Percentiles rank a stretch among this genome's conserved stretches.
Evolutionary conservation across 1,140 invertebrate genomes (phyloP).

Genomic region (Leptinotarsa undecemlineata): DNA sequence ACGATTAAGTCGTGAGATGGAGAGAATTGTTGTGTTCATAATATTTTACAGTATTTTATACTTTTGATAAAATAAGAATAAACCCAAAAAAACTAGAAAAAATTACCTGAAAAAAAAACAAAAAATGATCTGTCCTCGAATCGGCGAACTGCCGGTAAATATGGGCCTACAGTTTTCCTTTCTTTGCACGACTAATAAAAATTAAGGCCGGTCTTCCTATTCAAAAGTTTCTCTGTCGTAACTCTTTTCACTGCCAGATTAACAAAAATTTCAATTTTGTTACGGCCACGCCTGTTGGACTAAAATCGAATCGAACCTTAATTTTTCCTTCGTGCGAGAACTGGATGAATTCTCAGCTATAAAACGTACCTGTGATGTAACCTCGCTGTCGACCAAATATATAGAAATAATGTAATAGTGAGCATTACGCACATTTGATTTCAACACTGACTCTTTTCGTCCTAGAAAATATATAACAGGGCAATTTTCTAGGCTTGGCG

Average conservation of each 20-base stretch:
- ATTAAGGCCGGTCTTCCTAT: too few species aligned
- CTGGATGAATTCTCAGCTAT: slow-evolving; percentile 15
- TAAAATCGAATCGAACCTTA: too few species aligned
- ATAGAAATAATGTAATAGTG: slow-evolving; percentile 28
- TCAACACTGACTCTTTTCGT: slow-evolving; percentile 10
- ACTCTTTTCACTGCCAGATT: too few species aligned
- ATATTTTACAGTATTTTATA: slow-evolving; percentile 57
- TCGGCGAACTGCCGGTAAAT: slow-evolving; percentile 35
- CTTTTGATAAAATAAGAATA: slow-evolving; percentile 54
- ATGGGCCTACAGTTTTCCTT: slow-evolving; percentile 28
- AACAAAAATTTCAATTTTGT: too few species aligned
- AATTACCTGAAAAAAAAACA: slow-evolving; percentile 41
- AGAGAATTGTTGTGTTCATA: slow-evolving; percentile 57
- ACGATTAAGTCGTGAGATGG: slow-evolving; percentile 50
- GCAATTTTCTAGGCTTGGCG: slow-evolving; percentile 55
- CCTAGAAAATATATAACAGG: slow-evolving; percentile 44
- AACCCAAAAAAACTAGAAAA: slow-evolving; percentile 44
- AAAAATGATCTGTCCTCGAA: slow-evolving; percentile 32
- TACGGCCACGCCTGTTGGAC: too few species aligned
- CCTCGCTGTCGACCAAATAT: slow-evolving; percentile 50
- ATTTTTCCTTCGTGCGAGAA: background rate
- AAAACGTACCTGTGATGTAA: slow-evolving; percentile 49
- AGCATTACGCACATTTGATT: slow-evolving; percentile 20
- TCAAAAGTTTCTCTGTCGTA: too few species aligned
- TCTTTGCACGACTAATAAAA: slow-evolving; percentile 7